A percentile compares a stretch with the other conserved stretches of the same genome.
Evolutionary conservation across 1,140 invertebrate genomes (phyloP).

Genomic region (Rhyzopertha dominica): DNA sequence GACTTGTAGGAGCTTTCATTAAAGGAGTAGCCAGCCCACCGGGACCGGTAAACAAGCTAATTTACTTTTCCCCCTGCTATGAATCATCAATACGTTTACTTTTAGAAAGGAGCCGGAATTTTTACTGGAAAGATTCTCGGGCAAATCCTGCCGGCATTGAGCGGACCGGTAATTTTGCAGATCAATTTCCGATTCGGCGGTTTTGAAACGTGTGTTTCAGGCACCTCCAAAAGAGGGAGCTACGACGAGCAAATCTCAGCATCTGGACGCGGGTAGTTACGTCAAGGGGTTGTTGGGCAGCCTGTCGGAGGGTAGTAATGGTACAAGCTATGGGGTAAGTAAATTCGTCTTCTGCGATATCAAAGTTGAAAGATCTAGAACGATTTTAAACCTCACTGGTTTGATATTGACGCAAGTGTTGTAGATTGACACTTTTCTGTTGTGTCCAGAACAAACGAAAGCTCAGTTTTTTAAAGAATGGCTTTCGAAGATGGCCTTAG

Average conservation of each 20-base stretch:
- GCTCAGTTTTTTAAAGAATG: too few relatives aligned
- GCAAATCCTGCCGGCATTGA: slow-evolving; percentile 39
- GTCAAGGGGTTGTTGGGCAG: slow-evolving; percentile 11
- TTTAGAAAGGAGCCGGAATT: slow-evolving; percentile 43
- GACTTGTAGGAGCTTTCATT: slow-evolving; percentile 47
- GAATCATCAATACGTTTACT: slow-evolving; percentile 18
- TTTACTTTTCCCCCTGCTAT: slow-evolving; percentile 7
- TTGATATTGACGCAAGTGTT: too few relatives aligned
- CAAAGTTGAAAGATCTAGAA: too few relatives aligned
- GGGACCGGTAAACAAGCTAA: slow-evolving; percentile 46
- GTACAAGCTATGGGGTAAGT: slow-evolving; percentile 2
- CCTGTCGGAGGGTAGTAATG: slow-evolving; percentile 9
- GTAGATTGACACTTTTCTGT: too few relatives aligned
- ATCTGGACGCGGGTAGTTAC: slow-evolving; percentile 19
- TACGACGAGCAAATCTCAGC: slow-evolving; percentile 1
- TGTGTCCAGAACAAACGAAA: too few relatives aligned
- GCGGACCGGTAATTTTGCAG: slow-evolving; percentile 36
- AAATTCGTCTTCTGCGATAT: too few relatives aligned
- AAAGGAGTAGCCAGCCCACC: slow-evolving; percentile 51
- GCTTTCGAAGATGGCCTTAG: too few relatives aligned
- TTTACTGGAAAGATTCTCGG: slow-evolving; percentile 36
- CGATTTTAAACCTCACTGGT: too few relatives aligned
- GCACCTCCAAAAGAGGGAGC: slow-evolving; percentile 11
- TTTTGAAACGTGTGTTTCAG: slow-evolving; percentile 5
- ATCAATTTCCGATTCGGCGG: not conserved